Evolutionary conservation across 2,113 vertebrate species (phyloP).

Genomic region (Alethe castanea): DNA sequence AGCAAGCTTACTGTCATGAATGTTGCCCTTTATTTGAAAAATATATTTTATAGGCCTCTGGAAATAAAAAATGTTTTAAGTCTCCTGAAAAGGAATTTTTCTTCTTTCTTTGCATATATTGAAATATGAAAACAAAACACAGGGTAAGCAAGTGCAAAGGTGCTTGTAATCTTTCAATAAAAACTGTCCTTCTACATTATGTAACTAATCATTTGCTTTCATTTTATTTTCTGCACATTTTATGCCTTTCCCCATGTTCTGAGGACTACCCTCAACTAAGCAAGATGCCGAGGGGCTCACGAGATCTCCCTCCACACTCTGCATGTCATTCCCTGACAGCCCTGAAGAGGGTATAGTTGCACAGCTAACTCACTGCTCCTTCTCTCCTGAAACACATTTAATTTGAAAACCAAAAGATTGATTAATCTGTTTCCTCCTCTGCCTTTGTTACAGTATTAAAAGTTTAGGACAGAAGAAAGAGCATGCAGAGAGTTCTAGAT

Average conservation of each 20-base stretch:
- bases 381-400: background rate
- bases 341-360: slow-evolving; percentile 15
- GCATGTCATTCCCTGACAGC: background rate
- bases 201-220: background rate
- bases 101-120: background rate
- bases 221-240: background rate
- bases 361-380: background rate
- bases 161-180: background rate
- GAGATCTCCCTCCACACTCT: fast-evolving
- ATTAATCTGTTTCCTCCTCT: background rate
- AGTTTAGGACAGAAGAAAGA: background rate
- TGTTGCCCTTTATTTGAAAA: background rate
- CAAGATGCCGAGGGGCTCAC: fast-evolving
- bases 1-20: background rate
- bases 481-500: background rate
- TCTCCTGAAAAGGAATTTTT: background rate
- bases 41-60: background rate
- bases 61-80: background rate
- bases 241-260: background rate
- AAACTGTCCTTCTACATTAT: background rate
- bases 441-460: background rate
- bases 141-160: background rate
- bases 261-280: background rate
- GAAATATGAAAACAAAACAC: background rate
- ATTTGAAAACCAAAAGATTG: background rate